A percentile compares a stretch with the other conserved stretches of the same genome.
Conservation (phyloP, 2,888 invertebrate genomes). For the Notodonta dromedarius region DNA sequence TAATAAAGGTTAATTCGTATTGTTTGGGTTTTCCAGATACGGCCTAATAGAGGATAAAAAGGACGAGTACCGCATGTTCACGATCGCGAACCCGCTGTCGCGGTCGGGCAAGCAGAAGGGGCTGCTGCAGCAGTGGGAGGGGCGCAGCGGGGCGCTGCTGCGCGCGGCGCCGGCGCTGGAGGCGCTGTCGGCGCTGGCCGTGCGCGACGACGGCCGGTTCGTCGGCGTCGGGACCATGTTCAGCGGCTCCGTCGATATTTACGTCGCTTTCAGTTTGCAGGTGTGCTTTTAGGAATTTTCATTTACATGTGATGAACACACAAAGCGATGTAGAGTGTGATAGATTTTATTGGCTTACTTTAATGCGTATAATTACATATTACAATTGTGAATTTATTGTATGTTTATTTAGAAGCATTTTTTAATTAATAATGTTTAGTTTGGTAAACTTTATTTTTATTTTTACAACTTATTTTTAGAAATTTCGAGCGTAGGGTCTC, state of each 20-base stretch:
- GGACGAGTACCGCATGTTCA: conserved; percentile 88
- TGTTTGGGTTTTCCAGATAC: conserved; percentile 76
- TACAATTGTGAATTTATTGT: too few species aligned
- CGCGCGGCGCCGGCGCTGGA: conserved; percentile 84
- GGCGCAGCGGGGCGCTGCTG: conserved; percentile 81
- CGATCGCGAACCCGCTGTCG: conserved; percentile 91
- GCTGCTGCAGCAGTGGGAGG: conserved; percentile 90
- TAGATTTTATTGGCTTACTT: too few species aligned
- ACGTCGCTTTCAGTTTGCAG: conserved; percentile 96
- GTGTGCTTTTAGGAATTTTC: conserved; percentile 56
- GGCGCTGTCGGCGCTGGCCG: conserved; percentile 92
- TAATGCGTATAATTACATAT: too few species aligned
- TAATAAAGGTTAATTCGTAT: too few species aligned
- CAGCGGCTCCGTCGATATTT: conserved; percentile 95
- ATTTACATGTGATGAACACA: too few species aligned
- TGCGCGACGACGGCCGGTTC: conserved; percentile 96
- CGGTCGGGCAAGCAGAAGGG: conserved; percentile 89
- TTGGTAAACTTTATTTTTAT: too few species aligned
- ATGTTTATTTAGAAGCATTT: too few species aligned
- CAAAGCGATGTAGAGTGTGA: too few species aligned
- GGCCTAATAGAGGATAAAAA: conserved; percentile 88
- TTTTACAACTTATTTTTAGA: too few species aligned
- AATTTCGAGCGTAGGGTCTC: too few species aligned
- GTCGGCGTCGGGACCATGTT: conserved; percentile 97
- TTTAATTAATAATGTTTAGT: too few species aligned